Percentiles rank a stretch among this genome's conserved stretches.
Evolutionary conservation across 2,888 invertebrate genomes (phyloP).

Genomic region (Mesorhabditis sp.): DNA sequence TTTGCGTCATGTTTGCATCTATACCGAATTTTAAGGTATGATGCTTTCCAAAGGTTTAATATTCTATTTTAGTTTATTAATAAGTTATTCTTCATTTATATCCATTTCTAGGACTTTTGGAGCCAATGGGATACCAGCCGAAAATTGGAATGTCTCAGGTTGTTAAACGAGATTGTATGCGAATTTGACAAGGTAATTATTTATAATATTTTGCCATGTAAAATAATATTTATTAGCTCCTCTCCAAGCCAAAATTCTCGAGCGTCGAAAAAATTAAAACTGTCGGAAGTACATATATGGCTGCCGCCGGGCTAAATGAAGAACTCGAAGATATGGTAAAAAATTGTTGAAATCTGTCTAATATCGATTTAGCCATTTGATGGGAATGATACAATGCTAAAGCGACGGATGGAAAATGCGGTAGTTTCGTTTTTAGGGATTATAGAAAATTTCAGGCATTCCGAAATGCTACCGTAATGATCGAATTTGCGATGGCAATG

Average conservation of each 20-base stretch:
- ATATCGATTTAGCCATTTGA: background rate
- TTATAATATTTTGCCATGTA: background rate
- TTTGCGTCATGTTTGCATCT: constrained; percentile 96
- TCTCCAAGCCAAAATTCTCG: constrained; percentile 88
- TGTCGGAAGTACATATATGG: constrained; percentile 96
- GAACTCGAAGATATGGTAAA: constrained; percentile 24
- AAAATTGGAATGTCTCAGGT: constrained; percentile 84
- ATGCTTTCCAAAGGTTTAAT: background rate
- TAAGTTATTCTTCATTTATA: no score
- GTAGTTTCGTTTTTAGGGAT: background rate
- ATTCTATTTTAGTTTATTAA: no score
- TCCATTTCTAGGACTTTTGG: constrained; percentile 49
- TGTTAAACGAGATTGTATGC: constrained; percentile 94
- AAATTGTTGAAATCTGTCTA: no score
- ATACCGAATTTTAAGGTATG: constrained; percentile 80
- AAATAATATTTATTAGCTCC: constrained; percentile 66
- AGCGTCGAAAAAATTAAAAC: constrained; percentile 97
- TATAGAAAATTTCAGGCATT: constrained; percentile 16
- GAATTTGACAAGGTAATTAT: constrained; percentile 85
- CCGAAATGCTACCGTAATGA: constrained; percentile 76
- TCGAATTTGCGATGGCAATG: constrained; percentile 89
- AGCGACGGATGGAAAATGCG: background rate
- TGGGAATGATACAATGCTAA: constrained; percentile 5
- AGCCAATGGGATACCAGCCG: constrained; percentile 76
- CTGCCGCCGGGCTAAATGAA: constrained; percentile 77